These are phyloP conservation scores for Glossosoma conforme DNA, from an alignment of 1,140 invertebrate genomes.

Conservation along the genomic window DNA sequence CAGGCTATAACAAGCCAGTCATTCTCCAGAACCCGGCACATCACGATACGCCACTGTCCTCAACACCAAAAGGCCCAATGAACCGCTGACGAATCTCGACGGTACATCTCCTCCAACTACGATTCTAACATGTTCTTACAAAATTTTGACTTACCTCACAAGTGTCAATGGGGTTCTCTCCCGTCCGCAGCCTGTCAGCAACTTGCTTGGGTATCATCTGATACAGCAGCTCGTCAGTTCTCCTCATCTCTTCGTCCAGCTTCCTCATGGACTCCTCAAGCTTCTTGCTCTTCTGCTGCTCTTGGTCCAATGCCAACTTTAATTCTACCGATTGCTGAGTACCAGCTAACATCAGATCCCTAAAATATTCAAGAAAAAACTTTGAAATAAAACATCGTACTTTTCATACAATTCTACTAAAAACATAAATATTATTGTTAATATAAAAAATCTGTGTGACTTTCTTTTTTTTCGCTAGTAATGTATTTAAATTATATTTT, in stretches of 20 bases:
- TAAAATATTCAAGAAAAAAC: slow-evolving; percentile 38
- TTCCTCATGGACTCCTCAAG: slow-evolving; percentile 94
- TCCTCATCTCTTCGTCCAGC: slow-evolving; percentile 91
- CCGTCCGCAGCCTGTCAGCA: slow-evolving; percentile 84
- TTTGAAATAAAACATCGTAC: not conserved
- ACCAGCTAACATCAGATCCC: slow-evolving; percentile 93
- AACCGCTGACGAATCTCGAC: too few species aligned
- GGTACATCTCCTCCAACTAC: too few species aligned
- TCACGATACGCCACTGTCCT: too few species aligned
- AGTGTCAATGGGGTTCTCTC: slow-evolving; percentile 90
- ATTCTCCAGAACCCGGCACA: too few species aligned
- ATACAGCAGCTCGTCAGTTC: slow-evolving; percentile 92
- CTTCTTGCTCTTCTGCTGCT: slow-evolving; percentile 94
- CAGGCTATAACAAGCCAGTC: too few species aligned
- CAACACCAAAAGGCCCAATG: too few species aligned
- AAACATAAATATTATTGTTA: too few species aligned
- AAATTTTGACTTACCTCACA: slow-evolving; percentile 70
- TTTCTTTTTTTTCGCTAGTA: too few species aligned
- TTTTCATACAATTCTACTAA: too few species aligned
- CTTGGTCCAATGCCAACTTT: slow-evolving; percentile 91
- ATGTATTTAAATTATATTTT: too few species aligned
- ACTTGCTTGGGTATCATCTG: slow-evolving; percentile 99
- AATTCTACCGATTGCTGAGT: slow-evolving; percentile 96
- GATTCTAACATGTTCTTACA: too few species aligned
- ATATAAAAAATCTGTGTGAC: too few species aligned